Evolutionary conservation across 2,113 vertebrate genomes (phyloP).

Genomic region (Actenoides hombroni): DNA sequence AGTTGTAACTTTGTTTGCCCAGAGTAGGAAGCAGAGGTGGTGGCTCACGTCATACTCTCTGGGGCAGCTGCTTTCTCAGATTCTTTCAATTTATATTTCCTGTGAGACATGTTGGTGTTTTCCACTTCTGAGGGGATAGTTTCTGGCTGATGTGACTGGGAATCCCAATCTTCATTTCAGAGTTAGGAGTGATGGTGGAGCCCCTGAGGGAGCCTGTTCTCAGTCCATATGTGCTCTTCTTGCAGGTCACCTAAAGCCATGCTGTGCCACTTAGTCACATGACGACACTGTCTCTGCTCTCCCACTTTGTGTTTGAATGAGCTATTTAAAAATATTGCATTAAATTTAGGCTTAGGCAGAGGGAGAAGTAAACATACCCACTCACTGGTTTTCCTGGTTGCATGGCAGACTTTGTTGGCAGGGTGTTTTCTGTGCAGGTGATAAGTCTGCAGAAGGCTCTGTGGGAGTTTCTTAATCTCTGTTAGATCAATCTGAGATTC

Average conservation of each 20-base stretch:
- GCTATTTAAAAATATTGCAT: not conserved
- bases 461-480: not conserved
- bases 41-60: not conserved
- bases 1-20: not conserved
- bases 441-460: not conserved
- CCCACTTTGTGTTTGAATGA: not conserved
- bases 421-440: not conserved
- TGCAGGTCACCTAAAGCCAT: not conserved
- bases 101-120: not conserved
- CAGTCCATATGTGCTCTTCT: not conserved
- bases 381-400: not conserved
- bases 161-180: not conserved
- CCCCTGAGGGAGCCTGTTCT: not conserved
- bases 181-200: not conserved
- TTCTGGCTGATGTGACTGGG: not conserved
- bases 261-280: not conserved
- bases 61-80: not conserved
- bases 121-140: not conserved
- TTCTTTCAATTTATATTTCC: not conserved
- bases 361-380: not conserved
- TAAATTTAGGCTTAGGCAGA: not conserved
- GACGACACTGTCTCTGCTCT: not conserved
- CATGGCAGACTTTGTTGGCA: not conserved
- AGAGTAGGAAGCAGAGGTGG: not conserved
- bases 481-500: not conserved